Percentiles rank a stretch among this genome's conserved stretches.
Conservation (phyloP, 2,888 invertebrate genomes). For the Troides helena region DNA sequence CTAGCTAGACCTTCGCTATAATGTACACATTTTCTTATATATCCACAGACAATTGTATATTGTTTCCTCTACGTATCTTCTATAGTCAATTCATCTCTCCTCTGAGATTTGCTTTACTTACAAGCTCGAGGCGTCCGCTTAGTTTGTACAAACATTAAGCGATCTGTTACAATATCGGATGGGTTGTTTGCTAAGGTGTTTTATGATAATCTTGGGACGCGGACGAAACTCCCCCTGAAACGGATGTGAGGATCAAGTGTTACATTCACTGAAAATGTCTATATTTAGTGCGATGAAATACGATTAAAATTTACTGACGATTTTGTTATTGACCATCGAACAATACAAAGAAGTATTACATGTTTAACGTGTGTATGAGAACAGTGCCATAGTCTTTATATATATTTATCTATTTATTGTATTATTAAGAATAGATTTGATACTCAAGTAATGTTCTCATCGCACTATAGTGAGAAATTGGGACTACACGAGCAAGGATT, state of each 20-base stretch:
- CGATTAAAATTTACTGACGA: background rate
- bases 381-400: no score
- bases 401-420: no score
- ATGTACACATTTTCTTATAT: background rate
- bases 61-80: slow-evolving; percentile 18
- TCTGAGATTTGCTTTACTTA: slow-evolving; percentile 31
- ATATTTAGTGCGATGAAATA: background rate
- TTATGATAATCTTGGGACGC: slow-evolving; percentile 47
- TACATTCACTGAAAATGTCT: slow-evolving; percentile 8
- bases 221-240: slow-evolving; percentile 23
- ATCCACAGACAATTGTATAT: slow-evolving; percentile 15
- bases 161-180: slow-evolving; percentile 51
- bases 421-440: no score
- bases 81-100: slow-evolving; percentile 26
- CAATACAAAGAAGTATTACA: background rate
- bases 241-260: slow-evolving; percentile 31
- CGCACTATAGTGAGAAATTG: no score
- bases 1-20: background rate
- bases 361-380: background rate
- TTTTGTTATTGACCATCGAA: background rate
- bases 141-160: slow-evolving; percentile 48
- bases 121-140: slow-evolving; percentile 40
- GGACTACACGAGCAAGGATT: no score
- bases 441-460: no score
- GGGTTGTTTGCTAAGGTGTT: slow-evolving; percentile 43